Base-by-base conservation (phyloP, 2,888 invertebrate species). In the Papilio gigon region DNA sequence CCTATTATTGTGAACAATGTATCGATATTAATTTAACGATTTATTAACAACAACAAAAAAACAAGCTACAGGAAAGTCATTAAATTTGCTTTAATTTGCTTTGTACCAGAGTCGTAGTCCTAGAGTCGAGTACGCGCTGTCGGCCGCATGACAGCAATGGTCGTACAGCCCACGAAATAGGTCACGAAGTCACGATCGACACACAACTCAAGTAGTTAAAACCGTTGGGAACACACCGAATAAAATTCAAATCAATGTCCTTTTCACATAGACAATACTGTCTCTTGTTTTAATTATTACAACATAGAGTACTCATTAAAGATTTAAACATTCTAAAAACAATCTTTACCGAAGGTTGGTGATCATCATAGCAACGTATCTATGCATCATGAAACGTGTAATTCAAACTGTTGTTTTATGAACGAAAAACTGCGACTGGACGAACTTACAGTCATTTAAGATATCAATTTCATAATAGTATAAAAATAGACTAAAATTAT, bases 181-280 rank as follows among this genome's bases (percentile, higher is more conserved):
- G 68, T 64, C 68, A 63, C 58, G 44, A 35, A 63, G 68, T 64
- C 68, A 63, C 58, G 47, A 63, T 68, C 44, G 63, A 44, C 27
- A 37, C 27, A 27, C 6, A 12, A 58, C 27, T 68, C 37, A 37
- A 63, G 58, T 53, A 56, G 25, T 40, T 62, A 17, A 59, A 47
- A 22, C 5, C 22, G 40, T 30, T 37, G 11, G 37, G 42, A 40
- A 12, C 53, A 61, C 25, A 40, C 37, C 40, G 17, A 66, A 50
- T 59, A 47, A 60, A 35, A 50, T 58, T 42, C 22, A 65, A 58
- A 65, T 66, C 47, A 35, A 47, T 37, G n/a, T 47, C 22, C 44
- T 33, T 47, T 66, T 33, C 17, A 17, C n/a, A 4, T 30, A 30
- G n/a, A 12, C 25, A 4, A 12, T 1, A 22, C 0, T 12, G 4